Conservation (phyloP, 2,113 vertebrate genomes). For the Vidua chalybeata region DNA sequence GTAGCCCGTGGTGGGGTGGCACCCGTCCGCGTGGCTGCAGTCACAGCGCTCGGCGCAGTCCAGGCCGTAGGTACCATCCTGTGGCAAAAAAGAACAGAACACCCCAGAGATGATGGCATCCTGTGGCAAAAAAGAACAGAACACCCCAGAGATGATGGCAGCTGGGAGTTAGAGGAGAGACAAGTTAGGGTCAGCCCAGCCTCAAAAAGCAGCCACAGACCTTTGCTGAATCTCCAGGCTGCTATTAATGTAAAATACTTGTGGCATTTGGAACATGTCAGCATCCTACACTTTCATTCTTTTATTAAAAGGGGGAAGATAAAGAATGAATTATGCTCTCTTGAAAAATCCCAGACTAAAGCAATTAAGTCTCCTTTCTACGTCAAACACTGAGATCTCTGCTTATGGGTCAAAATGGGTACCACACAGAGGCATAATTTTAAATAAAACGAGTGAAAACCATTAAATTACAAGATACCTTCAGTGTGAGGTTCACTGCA, state of each 20-base stretch:
- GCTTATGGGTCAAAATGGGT: not conserved
- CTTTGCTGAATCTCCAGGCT: not conserved
- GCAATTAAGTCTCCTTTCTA: not conserved
- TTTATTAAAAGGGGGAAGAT: not conserved
- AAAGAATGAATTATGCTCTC: not conserved
- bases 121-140: constrained; percentile 62
- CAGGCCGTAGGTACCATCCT: constrained; percentile 94
- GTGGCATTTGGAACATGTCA: not conserved
- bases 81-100: not conserved
- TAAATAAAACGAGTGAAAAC: not conserved
- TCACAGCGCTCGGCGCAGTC: constrained; percentile 92
- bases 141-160: not conserved
- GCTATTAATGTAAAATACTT: not conserved
- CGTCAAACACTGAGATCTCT: not conserved
- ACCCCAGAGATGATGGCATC: constrained; percentile 51
- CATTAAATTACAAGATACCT: not conserved
- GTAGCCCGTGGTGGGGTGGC: constrained; percentile 89
- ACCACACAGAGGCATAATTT: not conserved
- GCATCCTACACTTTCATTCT: not conserved
- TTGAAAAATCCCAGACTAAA: not conserved
- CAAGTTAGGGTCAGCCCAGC: not conserved
- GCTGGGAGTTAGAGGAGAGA: not conserved
- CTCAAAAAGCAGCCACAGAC: not conserved
- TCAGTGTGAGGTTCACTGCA: not conserved
- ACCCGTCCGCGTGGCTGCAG: constrained; percentile 95